Evolutionary conservation across 2,113 vertebrate genomes (phyloP), one percentile per base, ranked within the genome.

Genomic region (Cephalopholis sonnerati): DNA sequence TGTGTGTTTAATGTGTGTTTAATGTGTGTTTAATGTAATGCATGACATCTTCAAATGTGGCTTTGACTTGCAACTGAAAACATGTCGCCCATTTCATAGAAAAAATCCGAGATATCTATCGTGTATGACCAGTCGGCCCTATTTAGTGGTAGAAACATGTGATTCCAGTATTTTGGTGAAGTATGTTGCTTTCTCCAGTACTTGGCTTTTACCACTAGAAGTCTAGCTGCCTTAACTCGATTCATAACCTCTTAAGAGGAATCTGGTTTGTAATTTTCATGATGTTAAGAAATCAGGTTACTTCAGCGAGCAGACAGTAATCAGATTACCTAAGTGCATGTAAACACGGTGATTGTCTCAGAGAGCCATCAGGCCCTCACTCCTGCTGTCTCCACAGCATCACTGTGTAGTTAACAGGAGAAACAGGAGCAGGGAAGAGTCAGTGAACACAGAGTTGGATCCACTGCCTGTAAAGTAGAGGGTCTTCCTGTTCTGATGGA

Each of bases 401-500:
- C 11, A 24, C 62, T 25, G 5, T 64, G 25, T 32, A 11, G 71
- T 61, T 65, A 68, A 64, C 39, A 39, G 55, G 18, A 25, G 6
- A 29, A 11, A 3, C 7, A 59, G 17, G 4, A 51, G 57, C 24
- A 44, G 16, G 9, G 9, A 27, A 9, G 55, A 69, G 18, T 29
- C 32, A 20, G 16, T 4, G 7, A 61, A 72, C 29, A 11, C 3
- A 7, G 22, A 0, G 7, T 36, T 58, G 44, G 57, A 48, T 72
- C 48, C n/a, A 20, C 41, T 46, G 32, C 25, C 41, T 77, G 59
- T 61, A 17, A 62, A 62, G 46, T 24, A n/a, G n/a, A 53, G 59
- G n/a, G 32, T 77, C 36, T 68, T 62, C 18, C 66, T 2, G 3
- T 32, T 27, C 3, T 86, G 62, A 91, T 74, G 66, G 87, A 90